Conservation (phyloP, 1,140 invertebrate species). For the Drosophila santomea region DNA sequence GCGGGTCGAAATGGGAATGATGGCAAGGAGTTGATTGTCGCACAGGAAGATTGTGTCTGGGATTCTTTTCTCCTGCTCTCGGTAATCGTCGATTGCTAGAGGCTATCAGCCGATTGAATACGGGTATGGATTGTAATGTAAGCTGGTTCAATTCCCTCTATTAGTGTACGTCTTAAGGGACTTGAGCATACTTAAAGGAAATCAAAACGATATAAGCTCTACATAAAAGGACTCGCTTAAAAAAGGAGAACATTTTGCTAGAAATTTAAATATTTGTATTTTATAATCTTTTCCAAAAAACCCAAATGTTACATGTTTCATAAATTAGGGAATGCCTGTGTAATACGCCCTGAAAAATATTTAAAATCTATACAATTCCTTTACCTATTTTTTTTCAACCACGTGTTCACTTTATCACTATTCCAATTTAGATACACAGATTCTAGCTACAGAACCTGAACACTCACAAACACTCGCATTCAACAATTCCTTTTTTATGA, state of each 20-base stretch:
- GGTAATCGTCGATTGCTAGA: constrained; percentile 15
- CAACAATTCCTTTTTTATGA: constrained; percentile 32
- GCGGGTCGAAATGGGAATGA: constrained; percentile 41
- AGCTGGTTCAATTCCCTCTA: too few species aligned
- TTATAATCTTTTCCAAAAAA: too few species aligned
- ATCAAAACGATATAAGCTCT: too few species aligned
- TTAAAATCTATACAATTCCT: too few species aligned
- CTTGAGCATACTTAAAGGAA: too few species aligned
- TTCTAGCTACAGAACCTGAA: constrained; percentile 5
- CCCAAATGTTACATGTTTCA: too few species aligned
- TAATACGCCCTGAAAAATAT: too few species aligned
- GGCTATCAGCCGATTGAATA: constrained; percentile 17
- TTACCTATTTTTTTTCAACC: background rate
- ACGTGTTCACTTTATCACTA: background rate
- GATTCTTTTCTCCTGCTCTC: constrained; percentile 9
- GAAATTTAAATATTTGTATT: too few species aligned
- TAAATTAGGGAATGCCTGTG: too few species aligned
- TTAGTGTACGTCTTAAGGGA: too few species aligned
- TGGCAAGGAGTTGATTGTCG: constrained; percentile 41
- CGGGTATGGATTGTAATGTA: background rate
- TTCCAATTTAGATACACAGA: background rate
- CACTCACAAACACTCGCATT: constrained; percentile 5
- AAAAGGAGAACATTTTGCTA: too few species aligned
- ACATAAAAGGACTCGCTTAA: too few species aligned
- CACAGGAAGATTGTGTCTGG: constrained; percentile 11